These are phyloP conservation scores for Phylloscopus whistleri DNA, from an alignment of 2,113 vertebrate species.

Conservation along the genomic window DNA sequence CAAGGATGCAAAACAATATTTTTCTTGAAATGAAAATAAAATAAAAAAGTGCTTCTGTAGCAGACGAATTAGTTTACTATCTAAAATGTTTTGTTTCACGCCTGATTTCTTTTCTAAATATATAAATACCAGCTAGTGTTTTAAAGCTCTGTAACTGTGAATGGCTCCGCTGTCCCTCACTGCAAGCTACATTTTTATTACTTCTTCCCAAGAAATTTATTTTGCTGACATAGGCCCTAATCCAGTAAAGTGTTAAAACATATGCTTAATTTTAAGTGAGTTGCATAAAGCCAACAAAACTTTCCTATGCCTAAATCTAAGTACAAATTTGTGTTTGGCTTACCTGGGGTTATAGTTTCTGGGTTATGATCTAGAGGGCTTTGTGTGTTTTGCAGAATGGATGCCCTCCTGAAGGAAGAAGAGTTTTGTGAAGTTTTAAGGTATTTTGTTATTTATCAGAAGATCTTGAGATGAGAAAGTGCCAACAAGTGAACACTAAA, in stretches of 20 bases:
- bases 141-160: conserved; percentile 54
- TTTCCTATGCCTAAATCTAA: conserved; percentile 30
- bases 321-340: not conserved
- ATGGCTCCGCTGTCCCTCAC: conserved; percentile 48
- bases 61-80: conserved; percentile 42
- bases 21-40: not conserved
- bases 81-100: conserved; percentile 50
- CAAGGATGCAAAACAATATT: not conserved
- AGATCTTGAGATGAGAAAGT: not conserved
- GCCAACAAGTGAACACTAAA: not conserved
- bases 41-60: not conserved
- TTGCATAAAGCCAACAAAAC: not conserved
- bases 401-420: not conserved
- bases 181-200: conserved; percentile 50
- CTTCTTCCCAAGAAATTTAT: conserved; percentile 58
- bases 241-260: conserved; percentile 58
- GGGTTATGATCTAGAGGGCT: not conserved
- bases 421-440: not conserved
- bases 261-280: conserved; percentile 30
- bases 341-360: not conserved
- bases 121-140: conserved; percentile 53
- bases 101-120: conserved; percentile 56
- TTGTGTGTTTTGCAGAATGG: not conserved
- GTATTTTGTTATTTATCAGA: not conserved
- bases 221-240: conserved; percentile 62